These are phyloP conservation scores for Plebejus melissa DNA, from an alignment of 2,888 invertebrate species.

Conservation along the genomic window DNA sequence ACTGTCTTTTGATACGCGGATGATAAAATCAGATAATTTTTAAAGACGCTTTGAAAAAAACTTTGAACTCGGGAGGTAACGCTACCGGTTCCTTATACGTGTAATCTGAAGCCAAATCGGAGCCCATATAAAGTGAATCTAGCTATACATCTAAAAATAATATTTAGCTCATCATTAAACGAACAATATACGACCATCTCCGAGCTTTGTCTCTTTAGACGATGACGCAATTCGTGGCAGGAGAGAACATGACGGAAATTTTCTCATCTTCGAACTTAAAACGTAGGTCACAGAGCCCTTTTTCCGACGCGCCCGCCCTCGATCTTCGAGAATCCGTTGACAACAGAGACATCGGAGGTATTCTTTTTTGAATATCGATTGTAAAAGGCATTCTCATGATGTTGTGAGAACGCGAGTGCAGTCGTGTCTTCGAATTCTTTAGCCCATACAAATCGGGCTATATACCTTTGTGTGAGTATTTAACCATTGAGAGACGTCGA, in stretches of 20 bases:
- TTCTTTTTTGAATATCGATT: conserved; percentile 78
- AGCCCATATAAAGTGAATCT: conserved; percentile 56
- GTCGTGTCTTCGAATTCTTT: conserved; percentile 64
- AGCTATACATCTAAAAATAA: conserved; percentile 65
- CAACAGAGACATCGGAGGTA: conserved; percentile 76
- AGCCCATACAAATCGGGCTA: conserved; percentile 52
- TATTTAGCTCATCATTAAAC: conserved; percentile 59
- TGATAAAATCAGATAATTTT: conserved; percentile 10
- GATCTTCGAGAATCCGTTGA: conserved; percentile 74
- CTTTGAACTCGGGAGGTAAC: conserved; percentile 31
- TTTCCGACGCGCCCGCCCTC: conserved; percentile 43
- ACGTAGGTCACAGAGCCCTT: conserved; percentile 43
- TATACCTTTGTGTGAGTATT: conserved; percentile 54
- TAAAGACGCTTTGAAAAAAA: conserved; percentile 18
- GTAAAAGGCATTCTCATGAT: conserved; percentile 75
- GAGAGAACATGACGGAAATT: conserved; percentile 62
- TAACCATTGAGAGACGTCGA: conserved; percentile 44
- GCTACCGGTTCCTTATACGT: conserved; percentile 67
- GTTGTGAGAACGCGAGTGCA: conserved; percentile 71
- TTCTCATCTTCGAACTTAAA: conserved; percentile 38
- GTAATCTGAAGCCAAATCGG: conserved; percentile 51
- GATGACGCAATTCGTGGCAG: conserved; percentile 74
- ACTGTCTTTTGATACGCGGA: not conserved
- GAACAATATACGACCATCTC: conserved; percentile 65
- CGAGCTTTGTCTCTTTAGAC: conserved; percentile 75